Base-by-base conservation (phyloP, 2,113 vertebrate species). In the Paralichthys olivaceus region DNA sequence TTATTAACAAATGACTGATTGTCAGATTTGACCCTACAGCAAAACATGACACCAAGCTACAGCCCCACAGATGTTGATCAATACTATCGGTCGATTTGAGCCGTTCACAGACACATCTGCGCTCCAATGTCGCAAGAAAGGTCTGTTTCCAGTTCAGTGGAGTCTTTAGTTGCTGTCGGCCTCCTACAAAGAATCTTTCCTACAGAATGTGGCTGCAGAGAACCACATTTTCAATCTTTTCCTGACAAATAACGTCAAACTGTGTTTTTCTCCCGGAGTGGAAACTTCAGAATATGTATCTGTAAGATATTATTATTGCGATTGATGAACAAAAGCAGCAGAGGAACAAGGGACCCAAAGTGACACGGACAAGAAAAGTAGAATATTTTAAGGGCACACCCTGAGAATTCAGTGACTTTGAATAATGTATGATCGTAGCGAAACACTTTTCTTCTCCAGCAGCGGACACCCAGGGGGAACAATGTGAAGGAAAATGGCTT, bases 351-450 rank as follows among this genome's bases (percentile, higher is more conserved):
- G 20, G 63, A 75, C 65, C 78, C 63, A 49, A 69, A 80, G 55
- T 77, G 84, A 86, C 83, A 79, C 2, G 28, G 51, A 72, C 71
- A 80, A 54, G 75, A 77, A 85, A 84, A 76, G 72, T 54, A 89
- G 45, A 84, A 87, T 88, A 84, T 91, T 91, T 92, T 53, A 91
- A 25, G 60, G 54, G 51, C 61, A 66, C 0, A 7, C 26, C 43
- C 45, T 26, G 83, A 84, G 74, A 87, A 80, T 81, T 83, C 75
- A 56, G 69, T 25, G 34, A 73, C 23, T 80, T 67, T 90, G 59
- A 90, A 91, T 90, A 63, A 89, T 90, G 74, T 17, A 92, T 87
- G 80, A 76, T 82, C 26, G 37, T 75, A 83, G 47, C 51, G 59
- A 84, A 87, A 83, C 72, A 70, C 71, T 75, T 72, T 76, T 70